Percentiles rank a stretch among this genome's conserved stretches.
phyloP scores from a whole-genome alignment of 1,140 invertebrate genomes.

The Euura saliciscinereae region DNA sequence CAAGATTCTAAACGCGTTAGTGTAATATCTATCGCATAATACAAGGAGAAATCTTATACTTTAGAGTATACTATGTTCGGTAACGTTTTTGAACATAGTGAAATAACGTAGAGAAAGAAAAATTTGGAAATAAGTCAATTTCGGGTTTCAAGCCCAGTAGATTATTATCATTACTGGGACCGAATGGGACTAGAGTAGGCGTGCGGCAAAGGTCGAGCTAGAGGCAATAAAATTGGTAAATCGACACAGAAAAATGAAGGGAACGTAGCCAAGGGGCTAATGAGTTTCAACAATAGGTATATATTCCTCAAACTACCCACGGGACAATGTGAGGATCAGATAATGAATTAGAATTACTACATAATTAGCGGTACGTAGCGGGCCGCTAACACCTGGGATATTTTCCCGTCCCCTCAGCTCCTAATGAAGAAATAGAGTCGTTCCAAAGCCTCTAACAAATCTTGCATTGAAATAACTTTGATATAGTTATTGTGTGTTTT shows the following conservation, averaged over 20 bases:
- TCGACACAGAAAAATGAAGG: slow-evolving; percentile 1
- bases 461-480: too few relatives aligned
- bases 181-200: neutral
- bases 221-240: slow-evolving; percentile 3
- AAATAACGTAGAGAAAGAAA: neutral
- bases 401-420: too few relatives aligned
- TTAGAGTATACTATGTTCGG: too few relatives aligned
- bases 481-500: neutral
- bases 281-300: slow-evolving; percentile 5
- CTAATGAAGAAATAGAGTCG: too few relatives aligned
- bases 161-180: slow-evolving; percentile 1
- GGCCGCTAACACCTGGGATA: slow-evolving; percentile 17
- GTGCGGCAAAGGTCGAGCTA: too few relatives aligned
- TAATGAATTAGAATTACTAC: slow-evolving; percentile 34
- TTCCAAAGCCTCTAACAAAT: too few relatives aligned
- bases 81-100: too few relatives aligned
- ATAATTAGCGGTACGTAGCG: slow-evolving; percentile 35
- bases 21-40: neutral
- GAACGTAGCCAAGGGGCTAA: neutral
- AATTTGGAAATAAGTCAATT: neutral
- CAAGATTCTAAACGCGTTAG: neutral
- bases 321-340: slow-evolving; percentile 28
- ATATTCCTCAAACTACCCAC: slow-evolving; percentile 11
- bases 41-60: neutral
- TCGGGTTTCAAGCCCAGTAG: neutral